Conservation (phyloP, 1,140 invertebrate genomes). For the Drosophila punjabiensis region DNA sequence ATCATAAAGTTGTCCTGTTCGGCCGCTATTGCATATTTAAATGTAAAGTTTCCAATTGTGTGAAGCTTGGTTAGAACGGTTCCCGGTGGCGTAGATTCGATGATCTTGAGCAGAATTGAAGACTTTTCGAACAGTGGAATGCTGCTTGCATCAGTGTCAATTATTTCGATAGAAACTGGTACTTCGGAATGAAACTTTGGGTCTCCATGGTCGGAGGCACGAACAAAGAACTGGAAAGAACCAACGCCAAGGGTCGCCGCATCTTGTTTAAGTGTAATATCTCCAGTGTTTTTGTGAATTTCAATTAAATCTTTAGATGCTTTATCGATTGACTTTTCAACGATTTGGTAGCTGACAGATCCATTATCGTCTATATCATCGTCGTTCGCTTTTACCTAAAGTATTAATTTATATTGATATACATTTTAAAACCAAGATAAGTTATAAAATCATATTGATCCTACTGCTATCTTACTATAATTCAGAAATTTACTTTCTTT, state of each 20-base stretch:
- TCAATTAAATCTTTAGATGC: conserved; percentile 88
- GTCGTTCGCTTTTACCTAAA: conserved; percentile 88
- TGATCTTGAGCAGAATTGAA: conserved; percentile 91
- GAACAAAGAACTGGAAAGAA: conserved; percentile 93
- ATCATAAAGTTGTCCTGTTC: conserved; percentile 90
- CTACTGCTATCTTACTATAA: not conserved
- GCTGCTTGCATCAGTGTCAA: conserved; percentile 88
- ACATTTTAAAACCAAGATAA: not conserved
- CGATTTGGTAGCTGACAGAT: conserved; percentile 90
- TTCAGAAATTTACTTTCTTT: not conserved
- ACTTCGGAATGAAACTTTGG: conserved; percentile 90
- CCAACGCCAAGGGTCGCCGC: conserved; percentile 29
- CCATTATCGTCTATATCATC: conserved; percentile 90
- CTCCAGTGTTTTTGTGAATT: conserved; percentile 90
- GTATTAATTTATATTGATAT: not conserved
- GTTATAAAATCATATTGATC: not conserved
- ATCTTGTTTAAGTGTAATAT: conserved; percentile 84
- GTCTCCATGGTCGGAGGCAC: conserved; percentile 92
- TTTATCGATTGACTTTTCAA: conserved; percentile 88
- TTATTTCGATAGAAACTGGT: conserved; percentile 92
- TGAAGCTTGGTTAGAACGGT: conserved; percentile 89
- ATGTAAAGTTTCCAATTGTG: conserved; percentile 86
- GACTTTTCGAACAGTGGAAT: conserved; percentile 91
- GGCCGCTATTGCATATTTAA: conserved; percentile 88
- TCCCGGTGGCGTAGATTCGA: conserved; percentile 91